Base-by-base conservation (phyloP, 2,113 vertebrate species). In the Leptobrachium ailaonicum region DNA sequence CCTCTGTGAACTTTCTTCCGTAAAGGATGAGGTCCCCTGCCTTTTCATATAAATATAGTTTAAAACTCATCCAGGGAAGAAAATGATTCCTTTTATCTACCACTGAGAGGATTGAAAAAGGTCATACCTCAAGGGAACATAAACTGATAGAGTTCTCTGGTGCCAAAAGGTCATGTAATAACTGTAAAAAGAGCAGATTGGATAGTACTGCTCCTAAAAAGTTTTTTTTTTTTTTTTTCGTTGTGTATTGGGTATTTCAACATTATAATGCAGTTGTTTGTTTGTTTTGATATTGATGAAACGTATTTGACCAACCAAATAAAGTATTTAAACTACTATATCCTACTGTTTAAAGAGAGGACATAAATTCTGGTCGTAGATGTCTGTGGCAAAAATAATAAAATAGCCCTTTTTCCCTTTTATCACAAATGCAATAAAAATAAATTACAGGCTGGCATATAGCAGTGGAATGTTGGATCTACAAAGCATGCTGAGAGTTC, bases 11-110 rank as follows among this genome's bases (percentile, higher is more conserved):
- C 78, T 53, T 69, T 68, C 32, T 68, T 80, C 64, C 42, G 45
- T 14, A 58, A 80, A 80, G 63, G 78, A 80, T 74, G 53, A 80
- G 71, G 78, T 74, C 78, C 71, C 62, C 71, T 72, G 71, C 71
- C 73, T 80, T 74, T 74, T 80, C 71, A 60, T 62, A 80, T 74
- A 73, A 74, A 80, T 80, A 80, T 80, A 74, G 71, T 80, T 74
- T 80, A 54, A 80, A 80, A 73, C 63, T 80, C 71, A 68, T 80
- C 78, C 71, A 80, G 56, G 53, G 42, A 68, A 70, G 78, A 80
- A 74, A 80, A 80, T 73, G 42, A 80, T 80, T 80, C 71, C 53
- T 80, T 80, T 80, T 67, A 80, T 80, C 71, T 43, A 80, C 78
- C 63, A 80, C 78, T 80, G 71, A 74, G 71, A 80, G 64, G 64